Percentiles rank a stretch among this genome's conserved stretches.
Conservation (phyloP, 2,888 invertebrate genomes). For the Lepidocyrtoides sp. region DNA sequence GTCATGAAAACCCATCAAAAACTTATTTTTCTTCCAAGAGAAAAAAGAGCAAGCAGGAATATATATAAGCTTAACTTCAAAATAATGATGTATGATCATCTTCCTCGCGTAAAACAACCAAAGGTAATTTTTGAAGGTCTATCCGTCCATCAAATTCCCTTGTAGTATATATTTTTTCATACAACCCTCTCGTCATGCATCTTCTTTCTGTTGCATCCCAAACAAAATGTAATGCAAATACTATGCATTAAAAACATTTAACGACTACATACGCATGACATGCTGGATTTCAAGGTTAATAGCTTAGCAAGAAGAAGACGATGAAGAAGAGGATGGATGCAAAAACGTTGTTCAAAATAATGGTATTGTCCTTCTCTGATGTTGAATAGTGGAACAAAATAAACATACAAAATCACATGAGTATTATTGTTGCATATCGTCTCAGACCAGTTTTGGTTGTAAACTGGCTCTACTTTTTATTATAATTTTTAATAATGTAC, state of each 20-base stretch:
- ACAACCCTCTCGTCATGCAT: background rate
- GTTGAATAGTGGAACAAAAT: background rate
- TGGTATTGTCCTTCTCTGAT: background rate
- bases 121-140: constrained; percentile 41
- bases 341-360: constrained; percentile 30
- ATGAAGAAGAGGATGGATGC: background rate
- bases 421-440: background rate
- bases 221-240: constrained; percentile 32
- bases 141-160: constrained; percentile 46
- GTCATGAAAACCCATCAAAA: constrained; percentile 68
- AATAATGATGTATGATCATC: constrained; percentile 45
- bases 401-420: background rate
- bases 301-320: background rate
- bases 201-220: background rate
- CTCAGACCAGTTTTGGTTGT: constrained; percentile 13
- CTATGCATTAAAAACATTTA: constrained; percentile 22
- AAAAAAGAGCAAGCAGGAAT: background rate
- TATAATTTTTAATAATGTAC: constrained; percentile 43
- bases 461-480: background rate
- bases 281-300: constrained; percentile 75
- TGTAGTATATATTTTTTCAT: constrained; percentile 1
- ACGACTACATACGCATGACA: constrained; percentile 39
- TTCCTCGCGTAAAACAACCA: constrained; percentile 33
- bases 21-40: background rate
- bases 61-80: background rate